phyloP scores from a whole-genome alignment of 2,888 invertebrate genomes.

The Nemapogon koenigi region DNA sequence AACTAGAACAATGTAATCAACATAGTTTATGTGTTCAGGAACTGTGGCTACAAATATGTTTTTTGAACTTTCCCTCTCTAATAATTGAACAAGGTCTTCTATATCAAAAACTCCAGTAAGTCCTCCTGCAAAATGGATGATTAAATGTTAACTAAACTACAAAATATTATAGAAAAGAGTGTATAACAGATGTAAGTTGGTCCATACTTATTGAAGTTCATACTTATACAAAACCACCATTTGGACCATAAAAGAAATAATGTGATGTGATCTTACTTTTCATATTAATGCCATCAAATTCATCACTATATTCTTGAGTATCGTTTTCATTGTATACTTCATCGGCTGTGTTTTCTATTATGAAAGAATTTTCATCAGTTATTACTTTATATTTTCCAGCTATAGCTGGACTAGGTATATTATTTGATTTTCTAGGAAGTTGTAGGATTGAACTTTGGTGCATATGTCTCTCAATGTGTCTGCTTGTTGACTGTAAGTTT shows the following conservation, averaged over 20 bases:
- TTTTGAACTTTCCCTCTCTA: slow-evolving; percentile 77
- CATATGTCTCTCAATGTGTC: no score
- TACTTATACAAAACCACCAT: no score
- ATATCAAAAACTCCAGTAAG: slow-evolving; percentile 85
- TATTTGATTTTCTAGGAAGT: slow-evolving; percentile 41
- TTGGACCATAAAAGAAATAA: no score
- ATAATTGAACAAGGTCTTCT: slow-evolving; percentile 79
- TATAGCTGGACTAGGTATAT: slow-evolving; percentile 46
- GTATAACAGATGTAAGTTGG: no score
- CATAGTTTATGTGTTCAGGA: slow-evolving; percentile 77
- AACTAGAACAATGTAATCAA: slow-evolving; percentile 84
- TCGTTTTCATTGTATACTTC: slow-evolving; percentile 50
- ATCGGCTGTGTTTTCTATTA: slow-evolving; percentile 78
- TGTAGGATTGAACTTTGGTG: slow-evolving; percentile 37
- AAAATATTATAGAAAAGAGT: no score
- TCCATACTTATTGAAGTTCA: no score
- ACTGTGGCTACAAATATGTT: slow-evolving; percentile 84
- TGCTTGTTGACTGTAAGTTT: no score
- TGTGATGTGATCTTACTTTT: slow-evolving; percentile 51
- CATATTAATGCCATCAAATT: slow-evolving; percentile 67
- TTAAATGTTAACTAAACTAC: slow-evolving; percentile 5
- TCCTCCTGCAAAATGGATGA: slow-evolving; percentile 70
- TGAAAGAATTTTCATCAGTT: slow-evolving; percentile 70
- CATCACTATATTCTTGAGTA: slow-evolving; percentile 57
- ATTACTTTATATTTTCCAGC: slow-evolving; percentile 72